A percentile compares a stretch with the other conserved stretches of the same genome.
Evolutionary conservation across 2,888 invertebrate genomes (phyloP).

Genomic region (Gandaritis pyraliata): DNA sequence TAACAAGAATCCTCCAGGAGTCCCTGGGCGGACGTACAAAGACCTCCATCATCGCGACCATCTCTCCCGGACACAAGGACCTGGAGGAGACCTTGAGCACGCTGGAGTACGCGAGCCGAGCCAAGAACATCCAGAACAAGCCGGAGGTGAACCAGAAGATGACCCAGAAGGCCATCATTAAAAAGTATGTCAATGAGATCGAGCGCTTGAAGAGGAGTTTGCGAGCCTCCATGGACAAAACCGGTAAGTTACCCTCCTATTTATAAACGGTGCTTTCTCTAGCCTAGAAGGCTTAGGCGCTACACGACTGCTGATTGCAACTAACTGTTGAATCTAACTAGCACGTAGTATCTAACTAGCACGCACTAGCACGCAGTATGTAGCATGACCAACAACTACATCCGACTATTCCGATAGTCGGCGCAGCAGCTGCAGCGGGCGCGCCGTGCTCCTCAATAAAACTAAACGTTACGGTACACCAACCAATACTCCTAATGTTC

Average conservation of each 20-base stretch:
- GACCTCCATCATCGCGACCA: constrained; percentile 98
- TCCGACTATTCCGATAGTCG: too few species aligned
- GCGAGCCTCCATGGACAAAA: constrained; percentile 93
- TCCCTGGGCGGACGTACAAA: constrained; percentile 98
- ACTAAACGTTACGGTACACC: too few species aligned
- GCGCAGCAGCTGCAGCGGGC: too few species aligned
- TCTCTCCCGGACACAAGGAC: constrained; percentile 94
- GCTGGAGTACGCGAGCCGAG: constrained; percentile 96
- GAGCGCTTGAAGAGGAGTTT: constrained; percentile 94
- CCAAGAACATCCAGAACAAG: constrained; percentile 94
- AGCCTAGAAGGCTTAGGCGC: too few species aligned
- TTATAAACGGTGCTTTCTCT: too few species aligned
- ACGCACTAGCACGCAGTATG: too few species aligned
- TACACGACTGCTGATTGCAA: too few species aligned
- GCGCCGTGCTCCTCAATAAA: too few species aligned
- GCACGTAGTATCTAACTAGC: too few species aligned
- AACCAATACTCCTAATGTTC: too few species aligned
- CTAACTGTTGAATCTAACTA: too few species aligned
- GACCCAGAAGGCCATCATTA: constrained; percentile 91
- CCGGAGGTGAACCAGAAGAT: constrained; percentile 97
- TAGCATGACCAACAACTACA: too few species aligned
- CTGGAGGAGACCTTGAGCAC: constrained; percentile 97
- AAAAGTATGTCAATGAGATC: constrained; percentile 95
- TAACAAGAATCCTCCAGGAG: constrained; percentile 97
- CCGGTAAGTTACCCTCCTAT: constrained; percentile 79